Evolutionary conservation across 2,888 invertebrate species (phyloP).

Genomic region (Hypomecis atomaria): DNA sequence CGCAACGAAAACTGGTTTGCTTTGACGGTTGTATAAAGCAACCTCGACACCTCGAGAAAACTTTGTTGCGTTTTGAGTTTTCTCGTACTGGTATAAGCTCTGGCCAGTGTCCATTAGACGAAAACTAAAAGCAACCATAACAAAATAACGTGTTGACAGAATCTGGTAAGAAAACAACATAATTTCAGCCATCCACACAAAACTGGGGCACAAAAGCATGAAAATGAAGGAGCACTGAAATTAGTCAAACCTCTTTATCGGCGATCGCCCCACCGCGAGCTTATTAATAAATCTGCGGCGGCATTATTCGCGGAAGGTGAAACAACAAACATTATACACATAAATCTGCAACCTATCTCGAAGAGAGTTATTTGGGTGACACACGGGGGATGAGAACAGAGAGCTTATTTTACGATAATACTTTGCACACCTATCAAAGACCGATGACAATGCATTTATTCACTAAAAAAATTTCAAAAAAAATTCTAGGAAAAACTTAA

Average conservation of each 20-base stretch:
- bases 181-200: constrained; percentile 26
- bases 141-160: not conserved
- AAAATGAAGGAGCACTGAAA: constrained; percentile 45
- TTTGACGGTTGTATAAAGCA: too few species aligned
- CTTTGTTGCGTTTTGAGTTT: too few species aligned
- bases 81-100: too few species aligned
- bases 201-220: constrained; percentile 39
- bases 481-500: too few species aligned
- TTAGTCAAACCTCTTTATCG: constrained; percentile 69
- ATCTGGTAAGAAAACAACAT: constrained; percentile 15
- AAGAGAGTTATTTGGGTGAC: constrained; percentile 64
- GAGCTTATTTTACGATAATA: constrained; percentile 25
- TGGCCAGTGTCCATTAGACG: too few species aligned
- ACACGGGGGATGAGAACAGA: constrained; percentile 45
- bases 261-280: constrained; percentile 70
- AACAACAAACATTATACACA: constrained; percentile 84
- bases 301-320: constrained; percentile 82
- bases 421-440: too few species aligned
- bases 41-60: too few species aligned
- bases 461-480: too few species aligned
- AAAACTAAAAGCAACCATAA: not conserved
- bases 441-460: too few species aligned
- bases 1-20: too few species aligned
- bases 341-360: constrained; percentile 83
- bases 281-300: constrained; percentile 80